phyloP scores from a whole-genome alignment of 2,888 invertebrate species.

The Rhimphoctona megacephalus region DNA sequence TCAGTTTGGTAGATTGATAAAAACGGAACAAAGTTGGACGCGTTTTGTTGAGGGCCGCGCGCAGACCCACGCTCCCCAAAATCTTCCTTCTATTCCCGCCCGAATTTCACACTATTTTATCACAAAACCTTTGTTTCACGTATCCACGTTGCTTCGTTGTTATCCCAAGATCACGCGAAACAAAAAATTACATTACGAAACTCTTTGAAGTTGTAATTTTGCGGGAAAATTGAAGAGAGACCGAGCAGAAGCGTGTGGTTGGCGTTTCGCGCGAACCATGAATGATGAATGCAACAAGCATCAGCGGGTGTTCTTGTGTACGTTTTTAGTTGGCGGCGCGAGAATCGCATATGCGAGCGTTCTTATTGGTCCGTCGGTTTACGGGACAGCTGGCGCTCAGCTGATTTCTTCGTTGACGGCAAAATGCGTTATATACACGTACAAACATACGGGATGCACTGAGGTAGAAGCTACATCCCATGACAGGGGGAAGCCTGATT shows the following conservation, averaged over 20 bases:
- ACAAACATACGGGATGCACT: constrained; percentile 46
- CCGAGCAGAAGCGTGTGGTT: constrained; percentile 12
- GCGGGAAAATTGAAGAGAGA: constrained; percentile 9
- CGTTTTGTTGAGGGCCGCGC: constrained; percentile 18
- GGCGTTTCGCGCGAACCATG: constrained; percentile 79
- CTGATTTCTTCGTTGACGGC: constrained; percentile 77
- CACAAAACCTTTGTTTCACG: constrained; percentile 10
- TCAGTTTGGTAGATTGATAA: not conserved
- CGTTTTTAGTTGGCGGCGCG: constrained; percentile 65
- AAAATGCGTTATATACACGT: constrained; percentile 42
- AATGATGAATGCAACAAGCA: constrained; percentile 72
- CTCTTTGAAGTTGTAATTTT: not conserved
- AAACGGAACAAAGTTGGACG: not conserved
- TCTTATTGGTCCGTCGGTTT: constrained; percentile 76
- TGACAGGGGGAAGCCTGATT: not conserved
- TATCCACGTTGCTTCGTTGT: not conserved
- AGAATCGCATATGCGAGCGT: constrained; percentile 54
- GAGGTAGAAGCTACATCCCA: constrained; percentile 10
- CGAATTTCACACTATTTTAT: constrained; percentile 31
- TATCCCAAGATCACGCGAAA: not conserved
- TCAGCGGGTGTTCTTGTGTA: constrained; percentile 71
- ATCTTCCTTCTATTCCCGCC: constrained; percentile 28
- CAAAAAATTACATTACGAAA: not conserved
- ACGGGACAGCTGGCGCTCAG: constrained; percentile 84
- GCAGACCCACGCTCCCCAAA: constrained; percentile 32